Evolutionary conservation across 2,797 vertebrate species (phyloP).

Genomic region (Euthynnus affinis): DNA sequence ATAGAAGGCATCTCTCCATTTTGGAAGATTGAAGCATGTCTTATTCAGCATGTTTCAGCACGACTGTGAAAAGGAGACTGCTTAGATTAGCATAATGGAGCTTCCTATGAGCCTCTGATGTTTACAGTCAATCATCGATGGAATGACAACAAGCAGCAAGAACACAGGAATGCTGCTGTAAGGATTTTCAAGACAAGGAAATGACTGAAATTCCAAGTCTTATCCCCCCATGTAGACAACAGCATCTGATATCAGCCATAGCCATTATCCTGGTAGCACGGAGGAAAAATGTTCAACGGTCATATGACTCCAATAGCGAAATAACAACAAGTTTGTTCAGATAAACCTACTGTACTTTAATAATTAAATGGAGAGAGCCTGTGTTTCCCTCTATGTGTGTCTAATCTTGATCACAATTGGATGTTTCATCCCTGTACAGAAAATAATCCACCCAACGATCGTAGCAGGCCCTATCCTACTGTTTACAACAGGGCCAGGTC

Average conservation of each 20-base stretch:
- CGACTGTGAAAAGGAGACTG: constrained; percentile 53
- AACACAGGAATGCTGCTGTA: constrained; percentile 56
- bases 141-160: constrained; percentile 61
- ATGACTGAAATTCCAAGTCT: constrained; percentile 46
- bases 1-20: constrained; percentile 42
- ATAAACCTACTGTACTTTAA: constrained; percentile 50
- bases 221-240: constrained; percentile 9
- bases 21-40: constrained; percentile 46
- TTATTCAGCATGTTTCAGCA: constrained; percentile 67
- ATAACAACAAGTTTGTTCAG: constrained; percentile 52
- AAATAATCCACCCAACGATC: constrained; percentile 74
- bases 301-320: constrained; percentile 35
- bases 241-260: constrained; percentile 10
- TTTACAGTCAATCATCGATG: constrained; percentile 65
- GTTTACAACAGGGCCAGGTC: constrained; percentile 75
- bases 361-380: constrained; percentile 45
- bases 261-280: constrained; percentile 15
- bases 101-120: constrained; percentile 61
- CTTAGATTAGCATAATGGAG: constrained; percentile 66
- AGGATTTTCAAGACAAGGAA: constrained; percentile 52
- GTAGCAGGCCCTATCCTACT: constrained; percentile 69
- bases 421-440: constrained; percentile 64
- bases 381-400: constrained; percentile 42
- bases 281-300: constrained; percentile 15
- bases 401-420: constrained; percentile 76